Conservation (phyloP, 1,140 invertebrate species). For the Carposina sasakii region DNA sequence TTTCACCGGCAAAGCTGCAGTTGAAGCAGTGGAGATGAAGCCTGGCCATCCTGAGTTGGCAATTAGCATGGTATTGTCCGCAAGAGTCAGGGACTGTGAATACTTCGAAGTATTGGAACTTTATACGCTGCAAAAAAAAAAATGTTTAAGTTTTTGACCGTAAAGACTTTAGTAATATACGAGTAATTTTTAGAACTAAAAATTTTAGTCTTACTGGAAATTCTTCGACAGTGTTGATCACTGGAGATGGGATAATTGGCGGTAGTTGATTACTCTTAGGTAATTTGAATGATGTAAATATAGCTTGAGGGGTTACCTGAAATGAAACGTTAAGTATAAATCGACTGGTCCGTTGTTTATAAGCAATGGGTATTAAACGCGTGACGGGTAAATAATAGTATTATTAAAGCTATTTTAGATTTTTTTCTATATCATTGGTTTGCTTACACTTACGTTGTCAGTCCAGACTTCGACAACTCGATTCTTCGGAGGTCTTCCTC, state of each 20-base stretch:
- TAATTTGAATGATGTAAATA: conserved; percentile 94
- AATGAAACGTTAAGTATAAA: no score
- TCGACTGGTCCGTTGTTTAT: no score
- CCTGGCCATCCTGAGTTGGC: conserved; percentile 49
- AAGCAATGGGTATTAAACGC: no score
- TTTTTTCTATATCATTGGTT: conserved; percentile 2
- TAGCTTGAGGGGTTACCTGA: conserved; percentile 86
- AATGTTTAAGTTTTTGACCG: background rate
- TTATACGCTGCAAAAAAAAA: conserved; percentile 57
- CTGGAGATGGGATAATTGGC: conserved; percentile 60
- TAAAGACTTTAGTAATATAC: background rate
- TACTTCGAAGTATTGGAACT: conserved; percentile 69
- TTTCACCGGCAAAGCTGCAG: conserved; percentile 60
- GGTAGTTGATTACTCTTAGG: conserved; percentile 79
- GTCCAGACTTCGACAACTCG: conserved; percentile 92
- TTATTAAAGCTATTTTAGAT: no score
- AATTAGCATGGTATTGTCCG: conserved; percentile 51
- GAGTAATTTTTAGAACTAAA: background rate
- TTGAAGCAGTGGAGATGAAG: conserved; percentile 63
- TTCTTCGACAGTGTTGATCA: conserved; percentile 70
- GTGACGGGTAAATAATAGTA: no score
- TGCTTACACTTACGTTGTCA: conserved; percentile 81
- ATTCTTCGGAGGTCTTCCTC: conserved; percentile 93
- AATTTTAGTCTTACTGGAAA: conserved; percentile 59
- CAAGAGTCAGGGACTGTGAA: conserved; percentile 61